Conservation (phyloP, 2,797 vertebrate genomes). For the Micrastur ruficollis region DNA sequence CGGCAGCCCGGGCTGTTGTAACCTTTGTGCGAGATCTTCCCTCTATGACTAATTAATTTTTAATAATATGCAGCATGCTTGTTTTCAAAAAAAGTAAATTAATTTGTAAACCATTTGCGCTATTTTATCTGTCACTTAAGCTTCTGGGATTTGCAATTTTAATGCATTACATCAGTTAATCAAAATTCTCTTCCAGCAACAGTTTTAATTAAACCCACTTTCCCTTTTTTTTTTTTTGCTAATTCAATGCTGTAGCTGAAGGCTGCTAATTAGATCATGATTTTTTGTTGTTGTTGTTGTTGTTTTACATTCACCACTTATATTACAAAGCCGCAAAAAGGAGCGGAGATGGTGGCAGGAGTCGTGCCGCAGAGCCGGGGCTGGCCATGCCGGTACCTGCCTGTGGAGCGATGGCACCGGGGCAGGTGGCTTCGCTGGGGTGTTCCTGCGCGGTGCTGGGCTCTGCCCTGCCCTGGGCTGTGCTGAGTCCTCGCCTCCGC, state of each 20-base stretch:
- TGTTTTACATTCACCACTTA: background rate
- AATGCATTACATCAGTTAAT: slow-evolving; percentile 49
- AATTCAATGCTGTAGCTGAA: background rate
- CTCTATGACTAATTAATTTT: background rate
- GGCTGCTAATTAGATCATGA: background rate
- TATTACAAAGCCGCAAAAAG: background rate
- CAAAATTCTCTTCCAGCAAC: slow-evolving; percentile 44
- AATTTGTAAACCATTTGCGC: slow-evolving; percentile 37
- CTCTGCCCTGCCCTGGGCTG: background rate
- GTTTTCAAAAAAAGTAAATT: background rate
- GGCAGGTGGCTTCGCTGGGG: accelerated
- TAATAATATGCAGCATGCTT: background rate
- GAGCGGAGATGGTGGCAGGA: background rate
- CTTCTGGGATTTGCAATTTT: slow-evolving; percentile 32
- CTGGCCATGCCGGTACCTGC: background rate
- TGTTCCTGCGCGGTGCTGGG: accelerated
- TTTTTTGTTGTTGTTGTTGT: background rate
- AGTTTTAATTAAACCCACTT: slow-evolving; percentile 58
- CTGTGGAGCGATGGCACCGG: accelerated
- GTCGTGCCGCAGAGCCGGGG: accelerated
- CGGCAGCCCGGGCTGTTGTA: accelerated
- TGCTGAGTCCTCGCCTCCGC: accelerated
- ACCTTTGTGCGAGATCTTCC: background rate
- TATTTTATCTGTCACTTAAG: slow-evolving; percentile 28
- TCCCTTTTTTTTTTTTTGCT: background rate